phyloP scores from a whole-genome alignment of 1,140 invertebrate species.

The Akabosia matsudoensis region DNA sequence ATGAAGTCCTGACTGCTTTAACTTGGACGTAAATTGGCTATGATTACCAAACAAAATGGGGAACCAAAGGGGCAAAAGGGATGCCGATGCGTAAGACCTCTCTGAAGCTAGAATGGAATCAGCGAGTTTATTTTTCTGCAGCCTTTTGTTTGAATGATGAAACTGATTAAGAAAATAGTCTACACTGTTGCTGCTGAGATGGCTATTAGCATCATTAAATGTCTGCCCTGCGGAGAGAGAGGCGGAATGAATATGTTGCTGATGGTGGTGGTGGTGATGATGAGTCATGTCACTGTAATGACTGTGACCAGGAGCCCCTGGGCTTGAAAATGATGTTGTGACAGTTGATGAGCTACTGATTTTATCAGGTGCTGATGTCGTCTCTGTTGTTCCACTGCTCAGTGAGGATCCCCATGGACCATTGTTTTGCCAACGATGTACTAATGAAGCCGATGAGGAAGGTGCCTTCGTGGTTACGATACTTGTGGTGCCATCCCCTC shows the following conservation, averaged over 20 bases:
- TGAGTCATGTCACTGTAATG: not conserved
- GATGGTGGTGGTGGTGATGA: not conserved
- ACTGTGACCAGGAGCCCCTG: not conserved
- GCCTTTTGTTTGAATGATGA: slow-evolving; percentile 5
- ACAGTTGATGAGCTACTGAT: not conserved
- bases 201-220: slow-evolving; percentile 5
- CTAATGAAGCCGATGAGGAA: not conserved
- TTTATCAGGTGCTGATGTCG: not conserved
- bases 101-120: slow-evolving; percentile 34
- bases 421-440: not conserved
- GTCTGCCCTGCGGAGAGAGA: not conserved
- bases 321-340: slow-evolving; percentile 3
- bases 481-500: slow-evolving; percentile 1
- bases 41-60: slow-evolving; percentile 44
- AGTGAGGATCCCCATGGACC: slow-evolving; percentile 4
- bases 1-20: not conserved
- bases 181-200: not conserved
- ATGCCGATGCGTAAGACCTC: slow-evolving; percentile 37
- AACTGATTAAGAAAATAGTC: slow-evolving; percentile 4
- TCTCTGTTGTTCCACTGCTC: not conserved
- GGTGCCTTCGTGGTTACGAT: not conserved
- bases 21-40: not conserved
- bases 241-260: slow-evolving; percentile 24
- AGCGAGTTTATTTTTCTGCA: slow-evolving; percentile 11
- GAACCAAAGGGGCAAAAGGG: slow-evolving; percentile 45